Conservation (phyloP, 2,888 invertebrate genomes). For the Drosophila cognata region DNA sequence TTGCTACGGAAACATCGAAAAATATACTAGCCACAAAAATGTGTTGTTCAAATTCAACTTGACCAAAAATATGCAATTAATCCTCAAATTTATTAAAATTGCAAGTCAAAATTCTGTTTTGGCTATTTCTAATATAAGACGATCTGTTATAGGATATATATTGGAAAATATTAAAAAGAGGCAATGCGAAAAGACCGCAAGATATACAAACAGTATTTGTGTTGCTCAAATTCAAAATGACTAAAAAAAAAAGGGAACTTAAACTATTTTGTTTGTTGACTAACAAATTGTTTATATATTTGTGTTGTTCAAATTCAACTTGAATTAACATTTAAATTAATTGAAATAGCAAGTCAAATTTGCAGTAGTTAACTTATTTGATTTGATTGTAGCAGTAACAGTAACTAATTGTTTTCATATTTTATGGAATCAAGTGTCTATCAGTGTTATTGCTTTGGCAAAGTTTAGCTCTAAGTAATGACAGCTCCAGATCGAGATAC, state of each 20-base stretch:
- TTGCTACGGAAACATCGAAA: not conserved
- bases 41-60: not conserved
- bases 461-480: not conserved
- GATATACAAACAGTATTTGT: not conserved
- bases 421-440: not conserved
- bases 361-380: not conserved
- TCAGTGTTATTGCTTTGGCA: not conserved
- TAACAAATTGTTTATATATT: not conserved
- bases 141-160: not conserved
- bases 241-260: not conserved
- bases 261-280: not conserved
- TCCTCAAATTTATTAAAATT: not conserved
- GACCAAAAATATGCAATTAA: too few relatives aligned
- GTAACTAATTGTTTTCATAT: not conserved
- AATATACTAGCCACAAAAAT: not conserved
- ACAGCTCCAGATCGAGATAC: conserved; percentile 17
- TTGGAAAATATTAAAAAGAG: not conserved
- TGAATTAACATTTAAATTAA: not conserved
- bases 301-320: not conserved
- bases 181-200: too few relatives aligned
- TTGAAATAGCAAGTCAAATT: not conserved
- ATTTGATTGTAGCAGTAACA: not conserved
- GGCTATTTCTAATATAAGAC: not conserved
- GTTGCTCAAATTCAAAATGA: not conserved
- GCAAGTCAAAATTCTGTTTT: not conserved